Conservation (phyloP, 2,113 vertebrate species). For the Tragelaphus scriptus region DNA sequence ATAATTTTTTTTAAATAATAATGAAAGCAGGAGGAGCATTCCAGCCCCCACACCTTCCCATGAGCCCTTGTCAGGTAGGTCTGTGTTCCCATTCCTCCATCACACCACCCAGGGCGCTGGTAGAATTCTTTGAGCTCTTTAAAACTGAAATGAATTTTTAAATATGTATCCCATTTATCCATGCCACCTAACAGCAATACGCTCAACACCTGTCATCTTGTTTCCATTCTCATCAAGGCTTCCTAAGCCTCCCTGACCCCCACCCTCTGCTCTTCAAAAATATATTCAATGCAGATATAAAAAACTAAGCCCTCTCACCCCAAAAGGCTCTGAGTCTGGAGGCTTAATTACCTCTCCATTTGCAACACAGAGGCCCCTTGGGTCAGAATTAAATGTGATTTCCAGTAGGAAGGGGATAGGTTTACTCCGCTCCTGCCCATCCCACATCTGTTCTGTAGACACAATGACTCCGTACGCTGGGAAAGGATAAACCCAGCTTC, state of each 20-base stretch:
- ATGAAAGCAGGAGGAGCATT: background rate
- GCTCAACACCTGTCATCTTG: conserved; percentile 27
- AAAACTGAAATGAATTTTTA: conserved; percentile 16
- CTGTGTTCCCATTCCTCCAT: background rate
- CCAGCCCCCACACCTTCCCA: background rate
- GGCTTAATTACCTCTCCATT: conserved; percentile 62
- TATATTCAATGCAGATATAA: background rate
- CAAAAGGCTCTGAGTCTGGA: conserved; percentile 21
- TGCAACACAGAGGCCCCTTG: background rate
- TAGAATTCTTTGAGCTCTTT: background rate
- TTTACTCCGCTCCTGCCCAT: conserved; percentile 13
- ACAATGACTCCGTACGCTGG: background rate
- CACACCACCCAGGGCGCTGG: background rate
- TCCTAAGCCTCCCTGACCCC: background rate
- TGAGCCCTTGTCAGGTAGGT: background rate
- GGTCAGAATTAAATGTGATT: conserved; percentile 58
- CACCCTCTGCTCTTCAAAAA: conserved; percentile 13
- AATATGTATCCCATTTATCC: background rate
- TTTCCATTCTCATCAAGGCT: conserved; percentile 26
- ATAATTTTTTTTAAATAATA: background rate
- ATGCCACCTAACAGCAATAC: background rate
- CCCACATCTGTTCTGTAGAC: conserved; percentile 29
- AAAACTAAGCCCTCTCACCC: conserved; percentile 37
- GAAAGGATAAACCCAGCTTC: background rate
- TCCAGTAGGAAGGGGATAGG: conserved; percentile 52